A percentile compares a stretch with the other conserved stretches of the same genome.
Conservation (phyloP, 2,113 vertebrate species). For the Chaetops frenatus region DNA sequence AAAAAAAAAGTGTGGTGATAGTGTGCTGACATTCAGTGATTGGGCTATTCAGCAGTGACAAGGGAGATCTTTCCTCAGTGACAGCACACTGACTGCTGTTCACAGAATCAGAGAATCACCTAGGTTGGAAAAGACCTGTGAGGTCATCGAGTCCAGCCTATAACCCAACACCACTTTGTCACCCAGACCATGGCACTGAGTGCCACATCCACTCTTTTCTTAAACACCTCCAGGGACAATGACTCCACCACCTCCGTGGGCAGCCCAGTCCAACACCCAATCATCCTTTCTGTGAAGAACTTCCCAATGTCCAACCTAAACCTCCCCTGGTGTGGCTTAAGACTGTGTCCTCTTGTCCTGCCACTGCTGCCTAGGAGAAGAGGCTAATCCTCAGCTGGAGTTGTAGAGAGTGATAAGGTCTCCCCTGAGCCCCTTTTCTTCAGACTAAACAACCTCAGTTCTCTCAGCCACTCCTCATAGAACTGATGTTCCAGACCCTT, state of each 20-base stretch:
- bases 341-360: background rate
- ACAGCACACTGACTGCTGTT: background rate
- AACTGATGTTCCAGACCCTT: background rate
- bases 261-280: background rate
- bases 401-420: too few relatives aligned
- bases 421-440: background rate
- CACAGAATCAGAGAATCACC: background rate
- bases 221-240: background rate
- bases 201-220: background rate
- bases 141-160: background rate
- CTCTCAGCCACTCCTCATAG: background rate
- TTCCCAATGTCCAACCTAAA: background rate
- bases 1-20: background rate
- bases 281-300: background rate
- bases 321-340: background rate
- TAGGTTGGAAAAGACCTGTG: background rate
- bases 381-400: background rate
- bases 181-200: background rate
- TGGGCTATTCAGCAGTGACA: background rate
- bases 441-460: background rate
- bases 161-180: background rate
- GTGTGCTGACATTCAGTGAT: background rate
- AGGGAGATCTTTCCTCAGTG: background rate
- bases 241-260: rapidly evolving
- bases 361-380: background rate